Conservation (phyloP, 2,888 invertebrate genomes). For the Luperina nickerlii region DNA sequence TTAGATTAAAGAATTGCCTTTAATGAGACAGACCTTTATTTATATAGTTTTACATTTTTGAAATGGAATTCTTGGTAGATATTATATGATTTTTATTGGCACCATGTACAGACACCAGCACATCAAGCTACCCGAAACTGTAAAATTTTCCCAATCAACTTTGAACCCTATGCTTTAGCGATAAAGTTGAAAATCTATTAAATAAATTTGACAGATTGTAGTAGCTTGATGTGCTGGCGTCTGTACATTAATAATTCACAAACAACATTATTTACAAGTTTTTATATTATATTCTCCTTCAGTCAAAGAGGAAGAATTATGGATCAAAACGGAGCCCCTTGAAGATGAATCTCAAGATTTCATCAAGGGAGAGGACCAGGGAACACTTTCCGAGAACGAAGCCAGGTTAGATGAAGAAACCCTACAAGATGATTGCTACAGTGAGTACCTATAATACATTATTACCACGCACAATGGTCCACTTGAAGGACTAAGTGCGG, state of each 20-base stretch:
- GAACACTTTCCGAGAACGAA: conserved; percentile 10
- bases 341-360: conserved; percentile 39
- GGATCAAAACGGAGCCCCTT: conserved; percentile 52
- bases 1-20: neutral
- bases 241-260: neutral
- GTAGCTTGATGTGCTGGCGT: too few species aligned
- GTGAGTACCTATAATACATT: conserved; percentile 32
- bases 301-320: conserved; percentile 57
- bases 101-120: neutral
- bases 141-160: too few species aligned
- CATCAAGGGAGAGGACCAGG: conserved; percentile 18
- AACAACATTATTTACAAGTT: neutral
- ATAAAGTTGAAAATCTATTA: too few species aligned
- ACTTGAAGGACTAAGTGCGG: too few species aligned
- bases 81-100: neutral
- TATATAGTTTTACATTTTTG: neutral
- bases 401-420: conserved; percentile 14
- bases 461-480: too few species aligned
- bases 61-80: neutral
- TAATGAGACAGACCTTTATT: neutral
- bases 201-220: too few species aligned
- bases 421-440: neutral
- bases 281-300: neutral
- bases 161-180: too few species aligned
- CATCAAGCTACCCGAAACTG: too few species aligned